These are phyloP conservation scores for Trachelus tabidus DNA, from an alignment of 2,888 invertebrate genomes.

Conservation along the genomic window DNA sequence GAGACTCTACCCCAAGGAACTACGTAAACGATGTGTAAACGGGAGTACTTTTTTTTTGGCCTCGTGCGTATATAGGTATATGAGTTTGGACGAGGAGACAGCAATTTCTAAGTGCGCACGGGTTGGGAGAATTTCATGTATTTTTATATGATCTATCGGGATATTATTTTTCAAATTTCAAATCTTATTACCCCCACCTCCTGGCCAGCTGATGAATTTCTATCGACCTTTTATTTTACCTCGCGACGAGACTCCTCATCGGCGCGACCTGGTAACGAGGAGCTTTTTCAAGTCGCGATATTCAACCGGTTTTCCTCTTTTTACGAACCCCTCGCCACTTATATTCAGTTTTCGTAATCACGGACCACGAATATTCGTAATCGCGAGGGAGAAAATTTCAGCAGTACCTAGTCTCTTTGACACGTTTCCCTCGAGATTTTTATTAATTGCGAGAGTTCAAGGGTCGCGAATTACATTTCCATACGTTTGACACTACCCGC, in stretches of 20 bases:
- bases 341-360: background rate
- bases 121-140: background rate
- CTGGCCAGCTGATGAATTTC: background rate
- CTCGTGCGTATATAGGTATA: background rate
- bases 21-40: background rate
- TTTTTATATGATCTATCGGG: background rate
- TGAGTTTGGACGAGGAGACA: background rate
- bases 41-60: background rate
- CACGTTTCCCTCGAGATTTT: background rate
- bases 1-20: background rate
- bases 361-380: background rate
- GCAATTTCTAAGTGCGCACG: background rate
- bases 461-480: background rate
- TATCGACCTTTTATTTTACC: background rate
- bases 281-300: background rate
- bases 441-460: background rate
- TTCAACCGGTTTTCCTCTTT: background rate
- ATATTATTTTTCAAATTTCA: background rate
- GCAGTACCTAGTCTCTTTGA: background rate
- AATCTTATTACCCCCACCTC: background rate
- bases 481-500: background rate
- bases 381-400: background rate
- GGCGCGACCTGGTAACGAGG: background rate
- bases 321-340: background rate
- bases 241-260: background rate